phyloP scores from a whole-genome alignment of 2,113 vertebrate genomes.

The Nothoprocta perdicaria region DNA sequence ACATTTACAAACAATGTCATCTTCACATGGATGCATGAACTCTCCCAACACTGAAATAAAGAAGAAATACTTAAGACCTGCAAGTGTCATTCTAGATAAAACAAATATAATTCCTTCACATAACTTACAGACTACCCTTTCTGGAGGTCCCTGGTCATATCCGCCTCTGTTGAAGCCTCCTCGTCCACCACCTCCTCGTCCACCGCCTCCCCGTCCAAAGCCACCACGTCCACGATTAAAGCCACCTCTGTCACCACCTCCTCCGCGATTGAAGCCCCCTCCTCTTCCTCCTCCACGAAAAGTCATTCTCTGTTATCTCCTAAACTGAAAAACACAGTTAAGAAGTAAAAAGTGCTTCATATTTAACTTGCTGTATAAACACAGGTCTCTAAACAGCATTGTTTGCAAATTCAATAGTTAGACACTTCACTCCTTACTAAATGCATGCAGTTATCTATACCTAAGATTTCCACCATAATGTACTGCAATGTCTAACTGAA shows the following conservation, averaged over 20 bases:
- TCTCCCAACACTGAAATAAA: slow-evolving; percentile 87
- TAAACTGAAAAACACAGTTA: fast-evolving
- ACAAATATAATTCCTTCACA: fast-evolving
- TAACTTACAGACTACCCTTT: slow-evolving; percentile 90
- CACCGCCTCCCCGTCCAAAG: slow-evolving; percentile 60
- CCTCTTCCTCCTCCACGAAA: slow-evolving; percentile 77
- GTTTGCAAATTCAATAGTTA: fast-evolving
- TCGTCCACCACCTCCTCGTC: slow-evolving; percentile 69
- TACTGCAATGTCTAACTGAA: fast-evolving
- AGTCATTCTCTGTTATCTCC: slow-evolving; percentile 81
- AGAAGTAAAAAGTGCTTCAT: fast-evolving
- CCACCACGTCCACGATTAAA: slow-evolving; percentile 72
- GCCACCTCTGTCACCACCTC: slow-evolving; percentile 75
- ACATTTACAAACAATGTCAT: slow-evolving; percentile 95
- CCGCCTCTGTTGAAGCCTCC: slow-evolving; percentile 88
- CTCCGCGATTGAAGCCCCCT: slow-evolving; percentile 78
- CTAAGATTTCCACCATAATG: fast-evolving
- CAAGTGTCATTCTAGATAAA: neutral
- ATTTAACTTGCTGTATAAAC: neutral
- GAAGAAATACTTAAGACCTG: neutral
- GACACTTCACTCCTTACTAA: fast-evolving
- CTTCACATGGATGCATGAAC: slow-evolving; percentile 96
- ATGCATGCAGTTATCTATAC: fast-evolving
- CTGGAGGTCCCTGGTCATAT: slow-evolving; percentile 95
- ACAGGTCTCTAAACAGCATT: neutral